Evolutionary conservation across 1,140 invertebrate species (phyloP).

Genomic region (Anastatus disparis): DNA sequence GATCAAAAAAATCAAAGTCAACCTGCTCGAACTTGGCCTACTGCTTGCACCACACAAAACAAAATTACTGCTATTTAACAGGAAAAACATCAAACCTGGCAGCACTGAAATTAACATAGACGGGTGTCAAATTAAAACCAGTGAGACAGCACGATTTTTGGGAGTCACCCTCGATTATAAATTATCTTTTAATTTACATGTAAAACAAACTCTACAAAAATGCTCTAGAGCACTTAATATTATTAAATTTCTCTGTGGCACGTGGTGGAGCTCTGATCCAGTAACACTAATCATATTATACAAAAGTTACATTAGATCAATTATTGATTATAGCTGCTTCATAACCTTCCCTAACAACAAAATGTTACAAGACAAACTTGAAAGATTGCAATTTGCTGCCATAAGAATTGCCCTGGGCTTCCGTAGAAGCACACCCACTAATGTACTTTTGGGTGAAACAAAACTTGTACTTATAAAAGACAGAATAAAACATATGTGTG

Average conservation of each 20-base stretch:
- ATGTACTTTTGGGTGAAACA: neutral
- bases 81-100: too few species aligned
- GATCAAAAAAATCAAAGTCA: too few species aligned
- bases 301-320: neutral
- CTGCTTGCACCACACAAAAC: too few species aligned
- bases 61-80: too few species aligned
- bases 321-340: neutral
- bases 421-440: neutral
- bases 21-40: too few species aligned
- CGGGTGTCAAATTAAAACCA: too few species aligned
- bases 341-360: neutral
- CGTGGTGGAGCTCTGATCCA: neutral
- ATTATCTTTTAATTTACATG: neutral
- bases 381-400: neutral
- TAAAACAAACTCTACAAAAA: neutral
- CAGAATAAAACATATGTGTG: neutral
- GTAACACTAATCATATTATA: neutral
- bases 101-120: too few species aligned
- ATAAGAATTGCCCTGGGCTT: neutral
- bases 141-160: too few species aligned
- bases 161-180: too few species aligned
- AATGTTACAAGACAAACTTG: neutral
- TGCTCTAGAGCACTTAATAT: neutral
- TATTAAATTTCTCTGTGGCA: neutral
- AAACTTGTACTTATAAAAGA: neutral